Conservation (phyloP, 2,888 invertebrate species). For the Drosophila percnosoma region DNA sequence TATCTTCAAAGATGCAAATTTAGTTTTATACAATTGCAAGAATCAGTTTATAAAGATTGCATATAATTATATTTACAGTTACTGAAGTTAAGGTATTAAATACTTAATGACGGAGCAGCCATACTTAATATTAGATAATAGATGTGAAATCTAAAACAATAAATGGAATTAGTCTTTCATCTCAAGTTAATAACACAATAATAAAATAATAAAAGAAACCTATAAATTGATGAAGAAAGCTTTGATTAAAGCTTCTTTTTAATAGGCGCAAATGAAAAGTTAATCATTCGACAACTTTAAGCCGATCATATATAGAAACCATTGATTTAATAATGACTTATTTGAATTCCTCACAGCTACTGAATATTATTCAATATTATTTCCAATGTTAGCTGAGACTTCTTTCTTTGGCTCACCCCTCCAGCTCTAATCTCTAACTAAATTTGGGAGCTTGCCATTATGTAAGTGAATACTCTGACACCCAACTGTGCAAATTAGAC, state of each 20-base stretch:
- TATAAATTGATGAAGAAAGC: background rate
- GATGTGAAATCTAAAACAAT: background rate
- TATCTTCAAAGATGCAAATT: background rate
- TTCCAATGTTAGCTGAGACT: background rate
- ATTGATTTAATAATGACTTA: background rate
- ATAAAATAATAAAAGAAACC: background rate
- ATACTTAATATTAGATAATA: background rate
- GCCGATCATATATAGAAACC: background rate
- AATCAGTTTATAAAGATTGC: background rate
- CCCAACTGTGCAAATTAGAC: conserved; percentile 65
- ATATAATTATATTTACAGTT: background rate
- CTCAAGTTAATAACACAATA: background rate
- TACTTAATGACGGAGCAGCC: background rate
- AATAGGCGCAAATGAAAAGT: background rate
- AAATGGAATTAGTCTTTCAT: background rate
- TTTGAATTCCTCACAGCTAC: background rate
- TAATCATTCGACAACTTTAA: background rate
- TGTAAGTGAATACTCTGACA: conserved; percentile 5
- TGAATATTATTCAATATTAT: background rate
- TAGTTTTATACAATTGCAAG: background rate
- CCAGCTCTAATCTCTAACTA: background rate
- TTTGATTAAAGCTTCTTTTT: background rate
- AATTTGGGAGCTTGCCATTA: background rate
- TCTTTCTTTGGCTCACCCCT: background rate
- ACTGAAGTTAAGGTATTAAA: background rate